Base-by-base conservation (phyloP, 2,797 vertebrate genomes). In the Sitta carolinensis region DNA sequence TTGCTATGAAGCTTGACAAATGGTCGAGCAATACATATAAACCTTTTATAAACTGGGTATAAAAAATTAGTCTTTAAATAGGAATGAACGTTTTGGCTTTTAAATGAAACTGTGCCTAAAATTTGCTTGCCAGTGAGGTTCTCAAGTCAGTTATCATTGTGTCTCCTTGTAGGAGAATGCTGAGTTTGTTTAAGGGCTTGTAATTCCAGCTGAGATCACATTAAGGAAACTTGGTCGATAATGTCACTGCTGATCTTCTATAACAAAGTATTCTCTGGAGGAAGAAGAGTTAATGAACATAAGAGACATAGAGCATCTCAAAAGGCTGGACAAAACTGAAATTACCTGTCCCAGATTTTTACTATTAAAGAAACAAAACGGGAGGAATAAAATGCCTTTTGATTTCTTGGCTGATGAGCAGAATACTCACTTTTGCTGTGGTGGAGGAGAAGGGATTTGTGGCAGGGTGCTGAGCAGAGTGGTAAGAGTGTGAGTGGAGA, bases 401-500 rank as follows among this genome's bases (percentile, higher is more conserved):
- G 50, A 3, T 75, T 66, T 70, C 21, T 55, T 87, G 54, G 21
- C 13, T 57, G 42, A 30, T 42, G 55, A 75, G 34, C 57, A 3
- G 7, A 43, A 70, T 16, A 20, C 50, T 84, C 34, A 26, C 7
- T 84, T 73, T 50, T 45, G 6, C 9, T 67, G 22, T 66, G 12
- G 13, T 73, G 40, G 6, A 5, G 9, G 48, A n/a, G n/a, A 40
- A 16, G 4, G 3, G 5, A 40, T 79, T 34, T 70, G 19, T 2
- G 4, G 14, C 66, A 64, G 22, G n/a, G 23, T 12, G 13, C 22
- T 57, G 48, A 62, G 21, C 16, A 40, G 58, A 58, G 25, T 19
- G 12, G 8, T 27, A 7, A 6, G 5, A 27, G 4, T 17, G 14
- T 0, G 1, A 88, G 9, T 17, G 20, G n/a, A 62, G 7, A 69